Evolutionary conservation across 2,797 vertebrate genomes (phyloP).

Genomic region (Platyrinchus mystaceus): DNA sequence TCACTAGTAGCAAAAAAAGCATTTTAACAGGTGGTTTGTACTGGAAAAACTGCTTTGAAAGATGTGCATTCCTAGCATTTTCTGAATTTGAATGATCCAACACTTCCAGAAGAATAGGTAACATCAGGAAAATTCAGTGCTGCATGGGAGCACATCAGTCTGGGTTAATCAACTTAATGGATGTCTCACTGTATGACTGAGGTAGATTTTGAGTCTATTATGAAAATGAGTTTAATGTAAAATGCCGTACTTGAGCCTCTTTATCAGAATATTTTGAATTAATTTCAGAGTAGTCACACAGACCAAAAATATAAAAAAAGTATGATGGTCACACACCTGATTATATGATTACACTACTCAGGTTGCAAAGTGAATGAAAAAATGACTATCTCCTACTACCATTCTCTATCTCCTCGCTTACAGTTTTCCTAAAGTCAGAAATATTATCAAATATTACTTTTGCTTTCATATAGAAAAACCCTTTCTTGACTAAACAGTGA

Average conservation of each 20-base stretch:
- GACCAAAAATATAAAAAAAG: neutral
- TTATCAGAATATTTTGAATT: neutral
- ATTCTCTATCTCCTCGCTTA: neutral
- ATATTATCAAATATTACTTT: neutral
- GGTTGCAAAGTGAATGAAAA: neutral
- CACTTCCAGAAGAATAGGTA: neutral
- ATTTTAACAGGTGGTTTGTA: neutral
- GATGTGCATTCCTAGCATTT: neutral
- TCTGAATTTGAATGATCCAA: neutral
- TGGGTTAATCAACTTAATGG: neutral
- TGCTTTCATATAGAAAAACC: neutral
- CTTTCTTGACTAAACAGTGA: neutral
- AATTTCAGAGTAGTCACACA: neutral
- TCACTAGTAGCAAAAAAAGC: neutral
- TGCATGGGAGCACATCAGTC: rapidly evolving
- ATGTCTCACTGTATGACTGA: neutral
- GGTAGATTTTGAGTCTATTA: neutral
- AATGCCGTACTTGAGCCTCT: neutral
- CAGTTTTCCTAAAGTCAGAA: neutral
- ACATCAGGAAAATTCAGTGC: neutral
- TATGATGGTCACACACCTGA: neutral
- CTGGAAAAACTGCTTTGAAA: neutral
- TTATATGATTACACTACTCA: neutral
- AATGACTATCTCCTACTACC: neutral
- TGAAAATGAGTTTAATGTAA: neutral